Conservation (phyloP, 1,140 invertebrate species). For the Cydia splendana region DNA sequence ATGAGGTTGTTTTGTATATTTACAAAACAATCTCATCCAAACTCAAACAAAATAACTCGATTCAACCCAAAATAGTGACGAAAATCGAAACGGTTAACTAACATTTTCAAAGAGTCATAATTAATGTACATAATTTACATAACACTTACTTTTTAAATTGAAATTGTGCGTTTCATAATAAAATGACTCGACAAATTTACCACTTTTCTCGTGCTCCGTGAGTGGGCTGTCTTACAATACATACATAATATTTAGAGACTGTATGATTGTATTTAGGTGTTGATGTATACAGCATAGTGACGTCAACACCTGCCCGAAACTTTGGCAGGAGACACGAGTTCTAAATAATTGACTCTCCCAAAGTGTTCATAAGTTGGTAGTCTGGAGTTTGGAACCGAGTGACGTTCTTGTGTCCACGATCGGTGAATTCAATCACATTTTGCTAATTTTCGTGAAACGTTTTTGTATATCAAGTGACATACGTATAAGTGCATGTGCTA, state of each 20-base stretch:
- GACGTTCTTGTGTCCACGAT: slow-evolving; percentile 46
- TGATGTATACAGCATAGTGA: slow-evolving; percentile 55
- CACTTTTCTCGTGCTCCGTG: slow-evolving; percentile 32
- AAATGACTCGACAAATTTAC: slow-evolving; percentile 41
- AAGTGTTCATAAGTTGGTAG: slow-evolving; percentile 68
- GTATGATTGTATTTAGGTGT: slow-evolving; percentile 58
- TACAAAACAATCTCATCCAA: too few relatives aligned
- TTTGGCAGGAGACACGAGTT: slow-evolving; percentile 72
- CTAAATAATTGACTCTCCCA: slow-evolving; percentile 67
- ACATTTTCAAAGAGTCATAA: background rate
- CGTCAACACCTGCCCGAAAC: slow-evolving; percentile 70
- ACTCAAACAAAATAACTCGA: too few relatives aligned
- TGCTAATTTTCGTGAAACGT: slow-evolving; percentile 5
- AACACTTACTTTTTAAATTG: too few relatives aligned
- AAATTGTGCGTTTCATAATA: slow-evolving; percentile 4
- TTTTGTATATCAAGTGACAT: background rate
- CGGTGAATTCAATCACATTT: slow-evolving; percentile 36
- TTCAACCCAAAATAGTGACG: too few relatives aligned
- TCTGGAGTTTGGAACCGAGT: slow-evolving; percentile 64
- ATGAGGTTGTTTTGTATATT: too few relatives aligned
- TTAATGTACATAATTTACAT: too few relatives aligned
- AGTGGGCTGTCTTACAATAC: slow-evolving; percentile 42
- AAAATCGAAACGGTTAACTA: too few relatives aligned
- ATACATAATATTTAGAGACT: slow-evolving; percentile 45
- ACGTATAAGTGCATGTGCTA: background rate